Conservation (phyloP, 2,888 invertebrate species). For the Macrophya alboannulata region DNA sequence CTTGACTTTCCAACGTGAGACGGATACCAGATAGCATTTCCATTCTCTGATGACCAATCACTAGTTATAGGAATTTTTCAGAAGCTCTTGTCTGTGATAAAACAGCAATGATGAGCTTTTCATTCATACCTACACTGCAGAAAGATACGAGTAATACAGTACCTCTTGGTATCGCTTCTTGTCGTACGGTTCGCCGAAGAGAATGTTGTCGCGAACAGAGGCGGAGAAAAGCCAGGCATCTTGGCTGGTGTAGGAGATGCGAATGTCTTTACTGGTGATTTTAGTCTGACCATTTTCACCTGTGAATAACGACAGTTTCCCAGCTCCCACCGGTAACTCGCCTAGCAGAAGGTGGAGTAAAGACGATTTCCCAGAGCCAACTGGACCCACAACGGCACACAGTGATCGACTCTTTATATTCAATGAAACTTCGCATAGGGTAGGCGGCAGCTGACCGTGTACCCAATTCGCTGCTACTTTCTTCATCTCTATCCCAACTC, state of each 20-base stretch:
- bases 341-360: constrained; percentile 26
- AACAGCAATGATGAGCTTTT: neutral
- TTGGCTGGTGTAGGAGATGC: constrained; percentile 79
- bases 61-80: neutral
- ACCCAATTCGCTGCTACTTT: constrained; percentile 75
- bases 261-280: constrained; percentile 69
- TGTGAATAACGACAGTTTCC: constrained; percentile 1
- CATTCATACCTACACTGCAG: neutral
- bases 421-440: constrained; percentile 80
- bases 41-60: constrained; percentile 54
- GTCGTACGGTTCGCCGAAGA: constrained; percentile 90
- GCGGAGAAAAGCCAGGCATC: constrained; percentile 80
- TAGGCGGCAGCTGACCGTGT: constrained; percentile 72
- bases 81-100: neutral
- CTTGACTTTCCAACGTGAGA: neutral
- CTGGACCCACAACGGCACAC: constrained; percentile 85
- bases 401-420: constrained; percentile 78
- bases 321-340: constrained; percentile 36
- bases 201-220: constrained; percentile 92
- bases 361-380: constrained; percentile 85
- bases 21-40: constrained; percentile 68
- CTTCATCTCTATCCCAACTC: neutral
- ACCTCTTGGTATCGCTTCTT: constrained; percentile 83
- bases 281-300: neutral
- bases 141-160: neutral